These are phyloP conservation scores for Alethe castanea DNA, from an alignment of 2,113 vertebrate species.

Conservation along the genomic window DNA sequence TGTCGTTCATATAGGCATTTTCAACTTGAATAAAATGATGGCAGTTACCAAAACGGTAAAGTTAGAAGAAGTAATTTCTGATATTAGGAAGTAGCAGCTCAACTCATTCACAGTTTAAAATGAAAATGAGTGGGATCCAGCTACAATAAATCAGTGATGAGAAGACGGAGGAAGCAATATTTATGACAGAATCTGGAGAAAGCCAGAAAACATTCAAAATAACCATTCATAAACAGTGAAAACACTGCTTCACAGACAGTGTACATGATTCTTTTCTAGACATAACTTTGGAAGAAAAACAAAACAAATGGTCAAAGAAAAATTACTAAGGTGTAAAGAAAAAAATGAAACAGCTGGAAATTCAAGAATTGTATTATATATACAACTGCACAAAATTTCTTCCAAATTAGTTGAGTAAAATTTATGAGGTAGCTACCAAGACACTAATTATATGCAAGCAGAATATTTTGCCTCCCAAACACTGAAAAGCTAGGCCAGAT, in stretches of 20 bases:
- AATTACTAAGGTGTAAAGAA: neutral
- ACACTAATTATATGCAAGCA: neutral
- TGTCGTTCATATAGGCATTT: neutral
- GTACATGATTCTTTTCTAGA: neutral
- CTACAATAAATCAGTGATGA: neutral
- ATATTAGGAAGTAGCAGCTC: neutral
- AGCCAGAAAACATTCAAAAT: neutral
- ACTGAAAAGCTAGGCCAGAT: neutral
- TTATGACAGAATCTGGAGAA: neutral
- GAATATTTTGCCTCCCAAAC: neutral
- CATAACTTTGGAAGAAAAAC: neutral
- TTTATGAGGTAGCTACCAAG: neutral
- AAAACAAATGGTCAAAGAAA: neutral
- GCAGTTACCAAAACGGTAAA: neutral
- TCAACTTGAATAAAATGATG: neutral
- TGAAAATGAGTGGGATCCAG: neutral
- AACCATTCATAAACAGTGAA: neutral
- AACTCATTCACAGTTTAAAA: neutral
- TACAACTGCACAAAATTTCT: neutral
- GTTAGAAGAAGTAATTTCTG: neutral
- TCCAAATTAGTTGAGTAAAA: neutral
- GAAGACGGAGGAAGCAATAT: neutral
- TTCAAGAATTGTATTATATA: neutral
- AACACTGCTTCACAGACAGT: neutral
- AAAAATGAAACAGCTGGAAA: neutral